Base-by-base conservation (phyloP, 1,140 invertebrate species). In the Heliothis subflexa region DNA sequence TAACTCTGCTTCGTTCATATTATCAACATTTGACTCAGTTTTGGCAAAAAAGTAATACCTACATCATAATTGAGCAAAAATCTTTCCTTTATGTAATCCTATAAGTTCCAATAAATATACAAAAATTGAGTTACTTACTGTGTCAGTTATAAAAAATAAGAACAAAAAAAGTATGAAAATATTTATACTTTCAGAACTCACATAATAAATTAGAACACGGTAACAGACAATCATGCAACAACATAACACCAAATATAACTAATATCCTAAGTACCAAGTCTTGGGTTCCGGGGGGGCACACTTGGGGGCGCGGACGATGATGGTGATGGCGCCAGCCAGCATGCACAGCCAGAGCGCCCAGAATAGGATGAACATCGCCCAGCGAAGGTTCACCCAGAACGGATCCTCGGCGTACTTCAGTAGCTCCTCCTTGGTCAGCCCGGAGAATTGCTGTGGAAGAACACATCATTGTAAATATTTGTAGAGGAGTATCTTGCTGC, bases 341-440 rank as follows among this genome's bases (percentile, higher is more conserved):
- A 99, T 99, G 49, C 95, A 96, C 66, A 97, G 87, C 98, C 98
- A 99, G 47, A 97, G 86, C 14, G 97, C 80, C 98, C 98, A 99
- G 90, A 99, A 99, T 9, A 96, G 83, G 40, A 98, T 95, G 88
- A 99, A 99, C 70, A 99, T 96, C 80, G 96, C 95, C 97, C 97
- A 98, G 84, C 98, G 96, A 59, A 98, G 92, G 64, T 96, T 96
- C 40, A 98, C 96, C 98, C 98, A 99, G 89, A 98, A 98, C 45
- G 98, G 98, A 94, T 99, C 98, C 87, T 98, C 98, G 0, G 97
- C 98, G 86, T 97, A 98, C 92, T 98, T 98, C 97, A 99, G 97
- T 62, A 99, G 92, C 89, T 99, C 98, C 87, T 98, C 98, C 92
- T 99, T 99, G 4, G 96, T 97, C 95, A 99, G 96, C 10, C 98